Evolutionary conservation across 2,113 vertebrate genomes (phyloP).

Genomic region (Haliaeetus leucogaster): DNA sequence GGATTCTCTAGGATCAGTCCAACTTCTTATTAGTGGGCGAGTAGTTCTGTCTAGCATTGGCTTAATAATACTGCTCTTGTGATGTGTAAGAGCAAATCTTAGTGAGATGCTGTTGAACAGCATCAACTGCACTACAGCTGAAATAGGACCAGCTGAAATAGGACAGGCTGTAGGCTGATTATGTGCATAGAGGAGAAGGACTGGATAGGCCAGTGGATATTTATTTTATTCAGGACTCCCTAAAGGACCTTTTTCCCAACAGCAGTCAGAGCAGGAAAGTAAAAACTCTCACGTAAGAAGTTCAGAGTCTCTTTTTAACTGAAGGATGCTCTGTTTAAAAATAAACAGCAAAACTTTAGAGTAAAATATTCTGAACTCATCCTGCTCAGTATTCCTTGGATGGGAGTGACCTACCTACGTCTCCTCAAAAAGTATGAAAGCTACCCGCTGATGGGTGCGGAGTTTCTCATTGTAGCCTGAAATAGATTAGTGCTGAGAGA

Average conservation of each 20-base stretch:
- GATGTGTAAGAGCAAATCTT: neutral
- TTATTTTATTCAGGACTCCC: neutral
- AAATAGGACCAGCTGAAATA: neutral
- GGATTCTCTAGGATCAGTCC: neutral
- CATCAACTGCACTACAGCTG: neutral
- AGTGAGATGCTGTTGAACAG: neutral
- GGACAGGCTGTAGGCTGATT: neutral
- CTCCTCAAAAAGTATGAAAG: neutral
- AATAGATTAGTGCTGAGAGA: neutral
- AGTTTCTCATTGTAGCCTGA: neutral
- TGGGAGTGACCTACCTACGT: neutral
- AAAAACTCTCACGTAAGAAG: neutral
- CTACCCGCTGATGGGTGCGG: neutral
- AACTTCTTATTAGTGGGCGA: neutral
- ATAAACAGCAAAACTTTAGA: neutral
- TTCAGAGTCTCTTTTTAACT: neutral
- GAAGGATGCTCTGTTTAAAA: neutral
- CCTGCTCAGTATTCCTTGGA: neutral
- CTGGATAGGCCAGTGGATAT: neutral
- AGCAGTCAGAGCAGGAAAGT: neutral
- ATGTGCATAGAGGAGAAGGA: neutral
- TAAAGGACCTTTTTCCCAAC: neutral
- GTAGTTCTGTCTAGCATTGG: neutral
- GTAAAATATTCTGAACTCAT: neutral
- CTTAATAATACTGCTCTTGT: neutral